A percentile compares a stretch with the other conserved stretches of the same genome.
Conservation (phyloP, 1,140 invertebrate species). For the Pygmarrhopalites habei region DNA sequence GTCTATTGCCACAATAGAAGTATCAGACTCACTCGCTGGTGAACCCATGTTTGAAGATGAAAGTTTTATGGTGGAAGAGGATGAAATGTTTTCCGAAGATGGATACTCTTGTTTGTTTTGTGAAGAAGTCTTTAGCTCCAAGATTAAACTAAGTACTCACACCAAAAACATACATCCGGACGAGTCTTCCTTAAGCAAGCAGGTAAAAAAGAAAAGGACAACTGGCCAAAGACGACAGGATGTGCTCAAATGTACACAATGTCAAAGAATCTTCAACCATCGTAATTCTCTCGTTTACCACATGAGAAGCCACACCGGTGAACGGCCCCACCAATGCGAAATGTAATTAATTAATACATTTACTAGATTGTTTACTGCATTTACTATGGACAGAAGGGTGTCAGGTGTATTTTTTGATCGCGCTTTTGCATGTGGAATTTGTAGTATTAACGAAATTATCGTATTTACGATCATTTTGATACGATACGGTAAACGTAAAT, state of each 20-base stretch:
- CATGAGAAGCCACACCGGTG: slow-evolving; percentile 66
- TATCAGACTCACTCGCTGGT: too few relatives aligned
- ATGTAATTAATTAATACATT: too few relatives aligned
- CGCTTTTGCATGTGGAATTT: too few relatives aligned
- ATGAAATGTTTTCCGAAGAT: slow-evolving; percentile 1
- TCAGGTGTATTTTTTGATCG: too few relatives aligned
- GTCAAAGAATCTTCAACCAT: slow-evolving; percentile 66
- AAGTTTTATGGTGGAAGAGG: slow-evolving; percentile 1
- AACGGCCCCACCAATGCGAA: slow-evolving; percentile 64
- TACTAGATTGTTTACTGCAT: too few relatives aligned
- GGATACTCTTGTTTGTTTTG: slow-evolving; percentile 31
- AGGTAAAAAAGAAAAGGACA: slow-evolving; percentile 29
- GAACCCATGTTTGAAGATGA: slow-evolving; percentile 12
- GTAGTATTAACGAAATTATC: too few relatives aligned
- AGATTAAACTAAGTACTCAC: slow-evolving; percentile 40
- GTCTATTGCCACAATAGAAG: too few relatives aligned
- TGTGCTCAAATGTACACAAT: slow-evolving; percentile 57
- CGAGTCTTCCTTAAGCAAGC: slow-evolving; percentile 6
- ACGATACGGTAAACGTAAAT: too few relatives aligned
- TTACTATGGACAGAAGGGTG: too few relatives aligned
- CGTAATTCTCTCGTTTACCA: slow-evolving; percentile 78
- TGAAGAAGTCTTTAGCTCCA: slow-evolving; percentile 41
- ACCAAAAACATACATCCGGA: slow-evolving; percentile 41
- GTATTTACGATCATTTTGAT: too few relatives aligned
- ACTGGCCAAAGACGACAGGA: slow-evolving; percentile 37